Base-by-base conservation (phyloP, 2,797 vertebrate genomes). In the Novumbra hubbsi region DNA sequence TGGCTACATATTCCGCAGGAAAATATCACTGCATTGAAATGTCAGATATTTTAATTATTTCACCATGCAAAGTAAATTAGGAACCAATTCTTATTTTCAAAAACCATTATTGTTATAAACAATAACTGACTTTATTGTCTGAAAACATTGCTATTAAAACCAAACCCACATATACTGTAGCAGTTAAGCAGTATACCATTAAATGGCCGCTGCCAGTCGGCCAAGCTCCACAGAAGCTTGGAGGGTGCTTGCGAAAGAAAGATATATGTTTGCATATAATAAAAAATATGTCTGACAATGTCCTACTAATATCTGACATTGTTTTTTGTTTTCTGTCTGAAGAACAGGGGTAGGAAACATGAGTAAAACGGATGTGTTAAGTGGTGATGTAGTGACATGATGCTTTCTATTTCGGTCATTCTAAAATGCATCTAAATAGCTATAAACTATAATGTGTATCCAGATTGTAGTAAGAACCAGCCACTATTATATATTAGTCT, bases 181-280 rank as follows among this genome's bases (percentile, higher is more conserved):
- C 41, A 45, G 88, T 75, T 85, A 76, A 81, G 84, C 81, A 82
- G 57, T 48, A 74, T 76, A 57, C 45, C 27, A 76, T 55, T 57
- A 75, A 81, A 21, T 4, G 66, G 34, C 65, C 80, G 72, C 68
- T 73, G 72, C 34, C 66, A 24, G 17, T 68, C 19, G 72, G 27
- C 45, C 76, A 48, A 68, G 70, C 50, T 78, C 24, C 34, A 81
- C 71, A 81, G 71, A 45, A 83, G 71, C 80, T 76, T 8, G 49
- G 79, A 57, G 64, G 68, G 30, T 78, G 72, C 24, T 28, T 78
- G 76, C 41, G 55, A 76, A 80, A 81, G 49, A 73, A 30, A 79
- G n/a, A 76, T 70, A 55, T 70, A 74, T 50, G 55, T 21, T 9
- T 78, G 76, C 34, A 45, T 70, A 28, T 81, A 52, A 52, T n/a